Conservation (phyloP, 2,888 invertebrate species). For the Acleris sparsana region DNA sequence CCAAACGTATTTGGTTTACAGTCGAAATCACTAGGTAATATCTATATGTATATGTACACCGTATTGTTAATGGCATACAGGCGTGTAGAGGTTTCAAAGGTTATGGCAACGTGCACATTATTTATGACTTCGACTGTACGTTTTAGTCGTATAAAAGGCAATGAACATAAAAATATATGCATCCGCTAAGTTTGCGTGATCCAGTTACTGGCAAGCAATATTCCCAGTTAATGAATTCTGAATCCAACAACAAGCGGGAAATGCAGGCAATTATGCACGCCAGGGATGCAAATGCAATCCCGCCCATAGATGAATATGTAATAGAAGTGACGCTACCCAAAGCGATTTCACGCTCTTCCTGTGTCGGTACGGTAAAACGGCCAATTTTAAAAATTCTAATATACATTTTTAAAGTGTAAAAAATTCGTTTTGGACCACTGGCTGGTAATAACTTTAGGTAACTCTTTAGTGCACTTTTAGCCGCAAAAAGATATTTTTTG, state of each 20-base stretch:
- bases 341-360: not conserved
- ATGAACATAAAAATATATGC: too few relatives aligned
- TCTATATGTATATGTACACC: too few relatives aligned
- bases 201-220: constrained; percentile 8
- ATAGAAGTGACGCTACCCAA: not conserved
- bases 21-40: too few relatives aligned
- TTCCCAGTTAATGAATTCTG: constrained; percentile 29
- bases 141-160: not conserved
- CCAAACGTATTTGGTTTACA: too few relatives aligned
- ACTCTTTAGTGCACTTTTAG: too few relatives aligned
- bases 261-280: constrained; percentile 22
- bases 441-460: too few relatives aligned
- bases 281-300: not conserved
- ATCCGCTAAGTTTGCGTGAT: constrained; percentile 6
- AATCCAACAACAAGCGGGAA: constrained; percentile 8
- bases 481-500: too few relatives aligned
- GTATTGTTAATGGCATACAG: too few relatives aligned
- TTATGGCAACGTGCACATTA: too few relatives aligned
- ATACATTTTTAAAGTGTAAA: too few relatives aligned
- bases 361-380: not conserved
- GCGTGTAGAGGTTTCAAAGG: too few relatives aligned
- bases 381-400: not conserved
- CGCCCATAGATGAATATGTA: not conserved
- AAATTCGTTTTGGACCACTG: too few relatives aligned
- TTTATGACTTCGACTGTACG: not conserved